A percentile compares a stretch with the other conserved stretches of the same genome.
Conservation (phyloP, 2,888 invertebrate genomes). For the Volucella inanis region DNA sequence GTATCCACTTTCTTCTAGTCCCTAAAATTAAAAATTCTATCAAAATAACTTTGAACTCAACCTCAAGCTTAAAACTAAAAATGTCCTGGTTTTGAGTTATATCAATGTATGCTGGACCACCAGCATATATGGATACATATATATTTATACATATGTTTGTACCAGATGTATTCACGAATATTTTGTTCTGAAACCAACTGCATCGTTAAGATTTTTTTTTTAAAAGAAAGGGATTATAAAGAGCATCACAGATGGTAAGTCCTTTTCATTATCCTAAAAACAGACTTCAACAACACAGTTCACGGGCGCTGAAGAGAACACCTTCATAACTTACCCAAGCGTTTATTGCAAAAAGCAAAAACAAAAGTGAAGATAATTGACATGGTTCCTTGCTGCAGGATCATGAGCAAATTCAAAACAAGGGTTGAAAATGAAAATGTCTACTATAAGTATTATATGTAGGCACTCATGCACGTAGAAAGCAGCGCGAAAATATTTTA, state of each 20-base stretch:
- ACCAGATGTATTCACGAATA: too few relatives aligned
- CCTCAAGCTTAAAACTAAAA: too few relatives aligned
- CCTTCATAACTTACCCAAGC: constrained; percentile 63
- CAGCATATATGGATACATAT: too few relatives aligned
- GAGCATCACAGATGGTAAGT: constrained; percentile 25
- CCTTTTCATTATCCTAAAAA: constrained; percentile 60
- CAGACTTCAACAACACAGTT: constrained; percentile 48
- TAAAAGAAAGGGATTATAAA: background rate
- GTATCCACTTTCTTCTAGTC: too few relatives aligned
- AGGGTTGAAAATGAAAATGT: constrained; percentile 66
- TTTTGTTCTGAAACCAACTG: background rate
- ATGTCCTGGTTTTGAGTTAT: too few relatives aligned
- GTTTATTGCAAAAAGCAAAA: background rate
- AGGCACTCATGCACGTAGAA: background rate
- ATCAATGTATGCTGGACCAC: too few relatives aligned
- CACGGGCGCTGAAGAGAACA: constrained; percentile 53
- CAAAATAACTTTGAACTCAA: too few relatives aligned
- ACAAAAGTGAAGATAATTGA: constrained; percentile 58
- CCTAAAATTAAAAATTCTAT: too few relatives aligned
- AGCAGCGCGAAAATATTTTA: background rate
- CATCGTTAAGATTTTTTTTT: constrained; percentile 4
- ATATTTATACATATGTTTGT: too few relatives aligned
- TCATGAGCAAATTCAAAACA: constrained; percentile 53
- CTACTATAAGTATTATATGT: constrained; percentile 51
- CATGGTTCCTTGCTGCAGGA: constrained; percentile 42